Evolutionary conservation across 2,113 vertebrate genomes (phyloP).

Genomic region (Grantiella picta): DNA sequence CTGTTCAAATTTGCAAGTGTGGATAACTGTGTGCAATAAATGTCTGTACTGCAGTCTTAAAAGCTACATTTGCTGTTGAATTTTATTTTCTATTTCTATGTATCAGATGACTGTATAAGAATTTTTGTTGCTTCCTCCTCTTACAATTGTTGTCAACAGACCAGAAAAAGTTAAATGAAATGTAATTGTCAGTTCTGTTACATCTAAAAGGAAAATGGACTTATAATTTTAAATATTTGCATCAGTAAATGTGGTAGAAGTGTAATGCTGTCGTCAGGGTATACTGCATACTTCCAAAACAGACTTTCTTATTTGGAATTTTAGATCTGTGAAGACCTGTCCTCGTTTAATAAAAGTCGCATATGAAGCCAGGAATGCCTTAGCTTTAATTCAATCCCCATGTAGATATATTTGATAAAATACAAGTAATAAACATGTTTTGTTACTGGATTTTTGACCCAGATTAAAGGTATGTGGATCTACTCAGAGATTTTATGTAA

Average conservation of each 20-base stretch:
- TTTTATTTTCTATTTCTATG: not conserved
- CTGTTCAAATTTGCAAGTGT: not conserved
- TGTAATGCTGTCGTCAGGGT: fast-evolving
- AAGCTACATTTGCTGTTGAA: not conserved
- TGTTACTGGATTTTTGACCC: not conserved
- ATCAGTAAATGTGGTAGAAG: not conserved
- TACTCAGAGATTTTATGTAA: not conserved
- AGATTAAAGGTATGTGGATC: not conserved
- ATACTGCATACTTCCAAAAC: not conserved
- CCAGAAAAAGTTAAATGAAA: not conserved
- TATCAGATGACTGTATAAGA: not conserved
- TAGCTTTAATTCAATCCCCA: not conserved
- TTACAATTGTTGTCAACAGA: not conserved
- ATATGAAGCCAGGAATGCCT: not conserved
- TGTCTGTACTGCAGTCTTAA: not conserved
- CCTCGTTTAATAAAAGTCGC: not conserved
- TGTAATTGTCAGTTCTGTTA: not conserved
- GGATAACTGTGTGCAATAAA: not conserved
- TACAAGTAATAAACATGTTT: not conserved
- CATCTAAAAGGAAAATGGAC: not conserved
- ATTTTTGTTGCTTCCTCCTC: not conserved
- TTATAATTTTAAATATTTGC: not conserved
- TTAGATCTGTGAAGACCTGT: not conserved
- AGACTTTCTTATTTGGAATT: not conserved
- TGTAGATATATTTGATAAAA: not conserved